phyloP scores from a whole-genome alignment of 2,888 invertebrate genomes.

The Ochropleura plecta region DNA sequence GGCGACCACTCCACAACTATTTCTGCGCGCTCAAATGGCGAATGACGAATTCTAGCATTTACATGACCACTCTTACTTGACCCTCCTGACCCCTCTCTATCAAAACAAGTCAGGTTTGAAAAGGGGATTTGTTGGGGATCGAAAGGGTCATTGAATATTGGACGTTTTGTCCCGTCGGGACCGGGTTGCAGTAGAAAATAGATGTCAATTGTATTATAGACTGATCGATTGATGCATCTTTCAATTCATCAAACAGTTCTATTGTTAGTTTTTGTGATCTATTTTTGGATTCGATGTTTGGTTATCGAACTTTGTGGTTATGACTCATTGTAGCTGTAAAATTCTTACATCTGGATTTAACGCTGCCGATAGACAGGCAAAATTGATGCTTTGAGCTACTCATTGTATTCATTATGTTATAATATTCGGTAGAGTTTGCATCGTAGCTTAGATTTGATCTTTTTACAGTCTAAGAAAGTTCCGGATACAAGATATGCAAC shows the following conservation, averaged over 20 bases:
- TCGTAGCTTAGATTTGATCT: slow-evolving; percentile 1
- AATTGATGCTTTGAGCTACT: slow-evolving; percentile 22
- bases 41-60: slow-evolving; percentile 77
- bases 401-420: slow-evolving; percentile 19
- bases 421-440: background rate
- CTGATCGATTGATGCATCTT: slow-evolving; percentile 58
- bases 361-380: slow-evolving; percentile 10
- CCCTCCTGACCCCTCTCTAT: slow-evolving; percentile 31
- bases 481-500: background rate
- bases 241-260: slow-evolving; percentile 65
- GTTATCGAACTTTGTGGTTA: slow-evolving; percentile 51
- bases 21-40: slow-evolving; percentile 82
- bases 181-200: slow-evolving; percentile 62
- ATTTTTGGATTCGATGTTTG: slow-evolving; percentile 55
- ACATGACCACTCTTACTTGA: slow-evolving; percentile 62
- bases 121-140: background rate
- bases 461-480: background rate
- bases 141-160: slow-evolving; percentile 39
- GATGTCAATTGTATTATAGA: slow-evolving; percentile 54
- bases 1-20: slow-evolving; percentile 80
- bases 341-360: slow-evolving; percentile 44
- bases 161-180: slow-evolving; percentile 38
- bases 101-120: background rate
- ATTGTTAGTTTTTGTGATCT: slow-evolving; percentile 68
- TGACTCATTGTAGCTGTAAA: slow-evolving; percentile 41